Evolutionary conservation across 2,113 vertebrate genomes (phyloP).

Genomic region (Toxotes chatareus): DNA sequence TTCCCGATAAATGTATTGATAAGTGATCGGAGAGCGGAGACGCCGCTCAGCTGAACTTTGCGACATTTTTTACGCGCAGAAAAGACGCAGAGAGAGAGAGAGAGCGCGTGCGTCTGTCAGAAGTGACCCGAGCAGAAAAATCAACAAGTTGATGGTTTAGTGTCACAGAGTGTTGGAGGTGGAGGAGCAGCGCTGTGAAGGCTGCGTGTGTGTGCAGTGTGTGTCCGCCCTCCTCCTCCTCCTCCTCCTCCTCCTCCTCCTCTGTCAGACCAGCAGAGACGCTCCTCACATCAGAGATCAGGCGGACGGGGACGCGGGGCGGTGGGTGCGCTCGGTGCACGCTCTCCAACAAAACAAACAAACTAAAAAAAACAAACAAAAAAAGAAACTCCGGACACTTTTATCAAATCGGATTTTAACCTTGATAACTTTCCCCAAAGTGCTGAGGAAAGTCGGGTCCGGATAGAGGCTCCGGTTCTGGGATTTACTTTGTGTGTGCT

Average conservation of each 20-base stretch:
- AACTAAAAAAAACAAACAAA: neutral
- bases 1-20: neutral
- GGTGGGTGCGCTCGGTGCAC: slow-evolving; percentile 55
- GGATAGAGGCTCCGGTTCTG: slow-evolving; percentile 78
- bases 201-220: slow-evolving; percentile 18
- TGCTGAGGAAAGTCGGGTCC: slow-evolving; percentile 29
- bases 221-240: slow-evolving; percentile 29
- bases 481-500: slow-evolving; percentile 78
- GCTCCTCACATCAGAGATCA: slow-evolving; percentile 71
- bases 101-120: too few species aligned
- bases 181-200: neutral
- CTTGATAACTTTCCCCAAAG: neutral
- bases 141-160: neutral
- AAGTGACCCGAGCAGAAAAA: neutral
- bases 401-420: neutral
- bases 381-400: neutral
- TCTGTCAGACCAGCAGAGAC: slow-evolving; percentile 67
- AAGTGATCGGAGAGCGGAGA: neutral
- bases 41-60: neutral
- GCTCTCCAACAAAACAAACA: slow-evolving; percentile 39
- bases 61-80: neutral
- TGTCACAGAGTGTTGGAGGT: neutral
- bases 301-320: slow-evolving; percentile 59
- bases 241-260: slow-evolving; percentile 47
- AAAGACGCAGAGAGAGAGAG: neutral